These are phyloP conservation scores for Erebia palarica DNA, from an alignment of 2,888 invertebrate genomes.

Conservation along the genomic window DNA sequence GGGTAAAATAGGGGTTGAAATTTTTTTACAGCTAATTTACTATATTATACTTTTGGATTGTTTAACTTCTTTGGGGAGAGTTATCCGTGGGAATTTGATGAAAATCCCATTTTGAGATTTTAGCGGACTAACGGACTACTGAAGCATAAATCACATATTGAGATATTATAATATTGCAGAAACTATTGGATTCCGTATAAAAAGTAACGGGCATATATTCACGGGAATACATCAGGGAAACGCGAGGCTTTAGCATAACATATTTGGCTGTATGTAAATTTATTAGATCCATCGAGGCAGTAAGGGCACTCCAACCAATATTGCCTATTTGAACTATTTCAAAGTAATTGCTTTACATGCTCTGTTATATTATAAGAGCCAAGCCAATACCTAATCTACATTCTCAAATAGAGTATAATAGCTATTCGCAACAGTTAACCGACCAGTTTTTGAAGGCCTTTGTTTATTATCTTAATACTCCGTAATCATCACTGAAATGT, in stretches of 20 bases:
- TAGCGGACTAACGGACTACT: no score
- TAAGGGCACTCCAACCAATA: conserved; percentile 63
- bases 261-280: conserved; percentile 48
- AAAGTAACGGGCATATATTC: neutral
- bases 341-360: conserved; percentile 70
- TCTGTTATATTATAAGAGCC: conserved; percentile 58
- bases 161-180: neutral
- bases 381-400: conserved; percentile 77
- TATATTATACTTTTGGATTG: no score
- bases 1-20: no score
- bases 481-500: conserved; percentile 7
- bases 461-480: conserved; percentile 41
- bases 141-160: no score
- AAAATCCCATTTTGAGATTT: no score
- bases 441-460: conserved; percentile 55
- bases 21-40: no score
- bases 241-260: conserved; percentile 31
- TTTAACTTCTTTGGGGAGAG: no score
- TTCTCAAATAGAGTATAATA: conserved; percentile 70
- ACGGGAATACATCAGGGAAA: neutral
- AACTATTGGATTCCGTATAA: neutral
- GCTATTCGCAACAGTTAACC: conserved; percentile 52
- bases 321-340: conserved; percentile 68
- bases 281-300: conserved; percentile 38
- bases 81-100: no score